phyloP scores from a whole-genome alignment of 1,140 invertebrate species.

The Stegodyphus mimosarum region DNA sequence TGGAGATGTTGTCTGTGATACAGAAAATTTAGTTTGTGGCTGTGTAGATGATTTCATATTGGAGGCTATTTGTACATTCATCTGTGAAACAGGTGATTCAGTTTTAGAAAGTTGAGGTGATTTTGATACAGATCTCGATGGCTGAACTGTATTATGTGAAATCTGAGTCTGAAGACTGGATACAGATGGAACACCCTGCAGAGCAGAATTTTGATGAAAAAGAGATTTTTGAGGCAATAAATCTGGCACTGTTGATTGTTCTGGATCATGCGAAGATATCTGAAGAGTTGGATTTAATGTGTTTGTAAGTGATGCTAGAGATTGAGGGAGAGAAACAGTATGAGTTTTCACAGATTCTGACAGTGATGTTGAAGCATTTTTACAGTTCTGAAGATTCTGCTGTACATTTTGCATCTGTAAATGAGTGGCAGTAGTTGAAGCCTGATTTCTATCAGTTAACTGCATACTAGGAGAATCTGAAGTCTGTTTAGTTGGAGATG shows the following conservation, averaged over 20 bases:
- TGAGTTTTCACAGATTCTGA: slow-evolving; percentile 27
- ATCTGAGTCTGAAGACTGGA: slow-evolving; percentile 20
- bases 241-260: neutral
- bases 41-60: slow-evolving; percentile 19
- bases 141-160: neutral
- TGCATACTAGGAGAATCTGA: slow-evolving; percentile 7
- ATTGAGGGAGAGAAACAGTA: neutral
- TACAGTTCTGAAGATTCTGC: slow-evolving; percentile 32
- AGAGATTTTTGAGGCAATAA: slow-evolving; percentile 24
- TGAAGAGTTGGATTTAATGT: slow-evolving; percentile 44
- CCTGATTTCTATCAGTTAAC: neutral
- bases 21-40: slow-evolving; percentile 17
- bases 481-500: slow-evolving; percentile 8
- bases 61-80: slow-evolving; percentile 20
- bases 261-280: slow-evolving; percentile 7
- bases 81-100: slow-evolving; percentile 7
- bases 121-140: neutral
- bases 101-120: slow-evolving; percentile 14
- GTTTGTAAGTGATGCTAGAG: slow-evolving; percentile 29
- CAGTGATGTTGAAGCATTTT: slow-evolving; percentile 35
- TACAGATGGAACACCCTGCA: neutral
- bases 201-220: slow-evolving; percentile 7
- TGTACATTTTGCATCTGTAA: neutral
- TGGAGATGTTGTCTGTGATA: slow-evolving; percentile 19
- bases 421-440: neutral